Evolutionary conservation across 2,113 vertebrate species (phyloP), one percentile per base, ranked within the genome.

Genomic region (Xiphophorus maculatus): DNA sequence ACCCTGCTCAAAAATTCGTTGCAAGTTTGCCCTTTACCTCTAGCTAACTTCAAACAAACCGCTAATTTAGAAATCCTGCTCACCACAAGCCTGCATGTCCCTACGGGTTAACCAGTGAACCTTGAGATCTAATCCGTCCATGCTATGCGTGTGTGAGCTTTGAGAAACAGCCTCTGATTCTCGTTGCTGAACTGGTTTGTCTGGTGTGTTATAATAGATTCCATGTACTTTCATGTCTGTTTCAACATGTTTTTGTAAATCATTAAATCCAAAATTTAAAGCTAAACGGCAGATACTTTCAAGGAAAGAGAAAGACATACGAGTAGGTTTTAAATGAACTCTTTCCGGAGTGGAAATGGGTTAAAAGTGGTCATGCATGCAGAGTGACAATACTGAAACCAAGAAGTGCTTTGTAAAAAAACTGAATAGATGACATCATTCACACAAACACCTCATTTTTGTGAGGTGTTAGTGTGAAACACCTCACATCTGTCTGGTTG

Each of bases 111-210:
- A 71, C 32, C 70, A 60, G 54, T 51, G 63, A 84, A 84, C 58
- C 75, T 33, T 77, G 73, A 64, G 42, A 40, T 79, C 74, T 76
- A 84, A 80, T 86, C 79, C 28, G 10, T 73, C 68, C 14, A n/a
- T 64, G 28, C 42, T 33, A 58, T 58, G 51, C 29, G 35, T 66
- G 29, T 72, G 78, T 68, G 68, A 76, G 86, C 66, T 73, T 35
- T n/a, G 63, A 76, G 66, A 35, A 72, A 63, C 44, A 65, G 77
- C 71, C 76, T 79, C 72, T 81, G 77, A 87, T 83, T 73, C 54
- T 66, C 65, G 75, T 44, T 44, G 81, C 40, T 63, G 76, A 85
- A 69, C 62, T 66, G 44, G 68, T 64, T 66, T 68, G 72, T 72
- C 77, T 66, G 73, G 64, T 66, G 1, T 69, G 44, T 76, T 72